Conservation (phyloP, 2,797 vertebrate genomes). For the Euthynnus affinis region DNA sequence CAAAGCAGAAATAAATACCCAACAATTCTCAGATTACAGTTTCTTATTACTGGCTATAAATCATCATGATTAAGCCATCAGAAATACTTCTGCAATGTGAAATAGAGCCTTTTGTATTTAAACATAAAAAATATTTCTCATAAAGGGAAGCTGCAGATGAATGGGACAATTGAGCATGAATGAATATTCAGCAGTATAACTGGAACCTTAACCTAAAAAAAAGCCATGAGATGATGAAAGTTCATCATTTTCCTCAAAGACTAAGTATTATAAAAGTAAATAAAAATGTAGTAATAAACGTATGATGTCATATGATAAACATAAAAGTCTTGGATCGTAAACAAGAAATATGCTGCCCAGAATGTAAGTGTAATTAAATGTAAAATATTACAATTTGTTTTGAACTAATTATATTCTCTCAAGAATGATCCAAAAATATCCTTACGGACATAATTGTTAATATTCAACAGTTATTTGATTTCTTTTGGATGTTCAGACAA, state of each 20-base stretch:
- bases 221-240: neutral
- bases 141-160: slow-evolving; percentile 53
- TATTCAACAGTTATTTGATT: neutral
- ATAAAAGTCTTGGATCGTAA: neutral
- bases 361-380: neutral
- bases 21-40: slow-evolving; percentile 39
- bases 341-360: neutral
- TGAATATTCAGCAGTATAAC: slow-evolving; percentile 34
- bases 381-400: slow-evolving; percentile 1
- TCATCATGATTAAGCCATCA: slow-evolving; percentile 33
- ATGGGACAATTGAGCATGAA: slow-evolving; percentile 38
- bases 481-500: slow-evolving; percentile 7
- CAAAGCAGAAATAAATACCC: slow-evolving; percentile 56
- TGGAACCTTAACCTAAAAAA: slow-evolving; percentile 23
- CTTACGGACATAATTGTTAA: neutral
- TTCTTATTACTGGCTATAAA: slow-evolving; percentile 47
- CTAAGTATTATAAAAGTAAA: neutral
- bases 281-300: neutral
- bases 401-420: neutral
- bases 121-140: slow-evolving; percentile 11
- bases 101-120: slow-evolving; percentile 38
- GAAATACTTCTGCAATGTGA: slow-evolving; percentile 66
- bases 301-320: neutral
- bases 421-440: neutral
- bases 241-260: neutral